These are phyloP conservation scores for Eumacrocentrus americanus DNA, from an alignment of 2,888 invertebrate species.

Conservation along the genomic window DNA sequence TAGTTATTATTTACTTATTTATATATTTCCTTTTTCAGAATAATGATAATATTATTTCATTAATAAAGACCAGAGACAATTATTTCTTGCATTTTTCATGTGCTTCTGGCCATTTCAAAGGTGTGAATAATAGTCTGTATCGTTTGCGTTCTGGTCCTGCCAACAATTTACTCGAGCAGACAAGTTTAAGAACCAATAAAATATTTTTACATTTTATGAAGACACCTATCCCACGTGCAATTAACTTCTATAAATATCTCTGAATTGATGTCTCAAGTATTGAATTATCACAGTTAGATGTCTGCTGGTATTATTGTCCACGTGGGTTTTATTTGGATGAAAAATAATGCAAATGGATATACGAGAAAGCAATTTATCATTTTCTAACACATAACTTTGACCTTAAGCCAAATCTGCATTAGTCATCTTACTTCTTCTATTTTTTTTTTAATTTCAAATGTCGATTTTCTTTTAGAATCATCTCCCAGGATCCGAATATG, in stretches of 20 bases:
- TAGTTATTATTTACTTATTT: too few species aligned
- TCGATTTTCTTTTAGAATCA: neutral
- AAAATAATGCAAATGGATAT: slow-evolving; percentile 13
- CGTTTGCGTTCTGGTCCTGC: neutral
- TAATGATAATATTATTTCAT: too few species aligned
- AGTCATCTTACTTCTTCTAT: neutral
- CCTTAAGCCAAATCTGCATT: slow-evolving; percentile 9
- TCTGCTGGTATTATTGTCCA: neutral
- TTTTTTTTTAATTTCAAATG: neutral
- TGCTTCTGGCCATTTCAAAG: neutral
- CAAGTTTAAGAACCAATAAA: neutral
- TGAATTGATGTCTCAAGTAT: neutral
- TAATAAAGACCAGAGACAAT: too few species aligned
- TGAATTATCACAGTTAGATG: neutral
- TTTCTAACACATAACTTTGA: slow-evolving; percentile 6
- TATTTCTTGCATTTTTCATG: too few species aligned
- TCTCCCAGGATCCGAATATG: neutral
- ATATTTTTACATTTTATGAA: slow-evolving; percentile 1
- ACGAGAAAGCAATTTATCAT: slow-evolving; percentile 18
- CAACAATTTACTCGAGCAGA: neutral
- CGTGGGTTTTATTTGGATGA: neutral
- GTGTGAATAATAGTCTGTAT: neutral
- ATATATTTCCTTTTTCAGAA: too few species aligned
- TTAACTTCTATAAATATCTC: neutral
- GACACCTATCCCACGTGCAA: neutral